Base-by-base conservation (phyloP, 2,888 invertebrate species). In the Chironomus tentans region DNA sequence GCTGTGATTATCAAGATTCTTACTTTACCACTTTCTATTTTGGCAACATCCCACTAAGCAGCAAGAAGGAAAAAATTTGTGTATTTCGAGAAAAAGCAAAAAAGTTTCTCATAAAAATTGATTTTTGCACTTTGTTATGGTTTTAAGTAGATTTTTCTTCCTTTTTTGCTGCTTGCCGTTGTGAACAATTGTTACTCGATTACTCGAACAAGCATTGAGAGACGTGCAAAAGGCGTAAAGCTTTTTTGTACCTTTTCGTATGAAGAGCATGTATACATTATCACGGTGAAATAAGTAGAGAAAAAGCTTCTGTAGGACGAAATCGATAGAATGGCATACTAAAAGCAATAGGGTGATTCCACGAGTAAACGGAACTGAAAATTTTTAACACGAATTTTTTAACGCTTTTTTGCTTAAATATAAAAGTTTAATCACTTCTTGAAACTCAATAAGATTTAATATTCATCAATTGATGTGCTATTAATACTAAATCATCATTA, bases 61-160 rank as follows among this genome's bases (percentile, higher is more conserved):
- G 15, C 15, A 15, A 18, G 21, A 65, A 21, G 10, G 22, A 10
- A 65, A 13, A 6, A 4, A 7, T 21, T 13, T 12, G 5, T 65
- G 62, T 50, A 50, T 56, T 38, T 38, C 38, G 10, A 38, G 38
- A n/a, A 46, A 15, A 46, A 68, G 15, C 3, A 38, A 18, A 72
- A 72, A 72, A 70, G 22, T 70, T 70, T 70, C 50, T 70, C 70
- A 70, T 56, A 48, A 72, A 72, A 72, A 72, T 70, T 56, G 70
- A 70, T 70, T 70, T 70, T 56, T 70, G 70, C 56, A 70, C 70
- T 70, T 70, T 70, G 50, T 70, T 24, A 50, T 50, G 70, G 70
- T 50, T 68, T 68, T 38, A 24, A 68, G 38, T 38, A 10, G 38
- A 28, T 21, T 22, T 22, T 62, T 24, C 7, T 13, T 22, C 10